These are phyloP conservation scores for Odiellus spinosus DNA, from an alignment of 2,888 invertebrate genomes.

Conservation along the genomic window DNA sequence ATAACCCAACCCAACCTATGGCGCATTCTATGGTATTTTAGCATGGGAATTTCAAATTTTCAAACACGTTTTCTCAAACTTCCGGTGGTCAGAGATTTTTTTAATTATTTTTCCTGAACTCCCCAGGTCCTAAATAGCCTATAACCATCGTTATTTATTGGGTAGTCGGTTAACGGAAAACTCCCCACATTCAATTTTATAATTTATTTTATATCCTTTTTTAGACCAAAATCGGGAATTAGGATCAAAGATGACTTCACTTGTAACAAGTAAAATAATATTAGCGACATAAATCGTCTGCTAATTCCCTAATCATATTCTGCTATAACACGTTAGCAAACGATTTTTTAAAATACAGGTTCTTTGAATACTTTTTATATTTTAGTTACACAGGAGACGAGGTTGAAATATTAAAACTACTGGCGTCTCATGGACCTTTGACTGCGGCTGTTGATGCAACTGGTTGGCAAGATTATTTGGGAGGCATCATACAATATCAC, in stretches of 20 bases:
- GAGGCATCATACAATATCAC: slow-evolving; percentile 64
- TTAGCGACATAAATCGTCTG: slow-evolving; percentile 5
- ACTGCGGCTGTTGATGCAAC: slow-evolving; percentile 65
- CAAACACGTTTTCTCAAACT: too few species aligned
- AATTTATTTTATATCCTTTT: too few species aligned
- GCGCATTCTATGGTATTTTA: too few species aligned
- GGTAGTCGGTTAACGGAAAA: too few species aligned
- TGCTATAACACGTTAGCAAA: not conserved
- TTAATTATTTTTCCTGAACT: too few species aligned
- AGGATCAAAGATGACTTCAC: slow-evolving; percentile 40
- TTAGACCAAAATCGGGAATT: slow-evolving; percentile 25
- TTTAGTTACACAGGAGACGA: slow-evolving; percentile 48
- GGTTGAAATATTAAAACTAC: slow-evolving; percentile 39
- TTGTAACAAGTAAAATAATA: slow-evolving; percentile 46
- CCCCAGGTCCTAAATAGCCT: too few species aligned
- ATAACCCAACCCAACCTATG: too few species aligned
- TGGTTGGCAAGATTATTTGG: slow-evolving; percentile 70
- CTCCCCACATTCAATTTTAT: too few species aligned
- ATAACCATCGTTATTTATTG: too few species aligned
- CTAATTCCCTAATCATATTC: not conserved
- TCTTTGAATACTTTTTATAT: slow-evolving; percentile 8
- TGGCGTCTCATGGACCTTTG: slow-evolving; percentile 59
- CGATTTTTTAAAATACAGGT: not conserved
- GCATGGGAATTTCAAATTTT: too few species aligned
- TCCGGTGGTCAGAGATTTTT: too few species aligned